Conservation (phyloP, 2,888 invertebrate species). For the Anorthoa munda region DNA sequence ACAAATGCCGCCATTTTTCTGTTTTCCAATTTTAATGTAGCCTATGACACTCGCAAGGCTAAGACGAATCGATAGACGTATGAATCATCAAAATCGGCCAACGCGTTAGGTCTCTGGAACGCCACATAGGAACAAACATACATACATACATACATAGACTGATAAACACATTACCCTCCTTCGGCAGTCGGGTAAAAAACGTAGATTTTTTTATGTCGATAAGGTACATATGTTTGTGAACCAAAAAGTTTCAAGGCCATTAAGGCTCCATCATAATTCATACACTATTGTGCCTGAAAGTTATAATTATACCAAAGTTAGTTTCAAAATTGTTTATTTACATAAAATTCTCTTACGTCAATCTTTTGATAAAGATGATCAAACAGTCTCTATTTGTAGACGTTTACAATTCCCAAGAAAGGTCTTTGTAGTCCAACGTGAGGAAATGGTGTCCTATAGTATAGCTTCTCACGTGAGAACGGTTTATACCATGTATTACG, state of each 20-base stretch:
- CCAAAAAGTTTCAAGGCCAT: background rate
- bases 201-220: background rate
- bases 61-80: too few relatives aligned
- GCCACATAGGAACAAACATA: too few relatives aligned
- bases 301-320: background rate
- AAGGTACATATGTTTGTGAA: background rate
- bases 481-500: background rate
- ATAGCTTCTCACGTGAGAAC: background rate
- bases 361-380: slow-evolving; percentile 37
- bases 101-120: too few relatives aligned
- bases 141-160: too few relatives aligned
- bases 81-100: too few relatives aligned
- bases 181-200: too few relatives aligned
- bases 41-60: too few relatives aligned
- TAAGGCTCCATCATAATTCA: background rate
- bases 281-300: background rate
- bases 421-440: slow-evolving; percentile 40
- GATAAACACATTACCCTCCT: too few relatives aligned
- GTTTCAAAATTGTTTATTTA: slow-evolving; percentile 26
- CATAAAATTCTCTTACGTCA: slow-evolving; percentile 20
- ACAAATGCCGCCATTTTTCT: too few relatives aligned
- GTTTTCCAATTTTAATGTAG: too few relatives aligned
- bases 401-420: slow-evolving; percentile 23
- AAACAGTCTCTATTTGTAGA: slow-evolving; percentile 39
- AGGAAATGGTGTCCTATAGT: slow-evolving; percentile 10